A percentile compares a stretch with the other conserved stretches of the same genome.
Evolutionary conservation across 2,797 vertebrate species (phyloP).

Genomic region (Lepidocolaptes lacrymiger): DNA sequence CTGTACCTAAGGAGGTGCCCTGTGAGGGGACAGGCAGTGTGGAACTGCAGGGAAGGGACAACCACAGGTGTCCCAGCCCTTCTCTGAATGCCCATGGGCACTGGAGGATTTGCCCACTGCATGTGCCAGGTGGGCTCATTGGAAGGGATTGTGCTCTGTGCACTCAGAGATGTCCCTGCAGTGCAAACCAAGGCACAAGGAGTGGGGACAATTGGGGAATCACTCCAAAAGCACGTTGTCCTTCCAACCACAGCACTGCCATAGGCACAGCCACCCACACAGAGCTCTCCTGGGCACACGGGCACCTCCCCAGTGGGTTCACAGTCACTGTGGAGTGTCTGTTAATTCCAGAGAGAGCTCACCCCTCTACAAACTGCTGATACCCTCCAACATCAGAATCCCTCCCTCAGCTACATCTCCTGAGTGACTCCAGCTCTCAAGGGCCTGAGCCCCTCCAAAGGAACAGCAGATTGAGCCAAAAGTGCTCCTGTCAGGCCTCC

Average conservation of each 20-base stretch:
- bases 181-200: not conserved
- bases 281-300: not conserved
- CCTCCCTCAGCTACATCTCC: not conserved
- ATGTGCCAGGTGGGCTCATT: accelerated
- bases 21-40: accelerated
- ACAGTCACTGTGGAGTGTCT: accelerated
- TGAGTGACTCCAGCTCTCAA: not conserved
- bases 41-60: not conserved
- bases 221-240: accelerated
- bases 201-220: accelerated
- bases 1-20: accelerated
- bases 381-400: not conserved
- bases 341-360: not conserved
- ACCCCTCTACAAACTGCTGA: not conserved
- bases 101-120: not conserved
- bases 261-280: accelerated
- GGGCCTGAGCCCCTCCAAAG: not conserved
- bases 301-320: accelerated
- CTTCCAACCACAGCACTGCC: not conserved
- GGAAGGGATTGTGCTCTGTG: not conserved
- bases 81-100: accelerated
- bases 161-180: accelerated
- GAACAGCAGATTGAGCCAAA: not conserved
- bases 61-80: not conserved
- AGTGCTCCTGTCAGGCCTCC: not conserved